These are phyloP conservation scores for Papilio xuthus DNA, from an alignment of 1,140 invertebrate species.

Conservation along the genomic window DNA sequence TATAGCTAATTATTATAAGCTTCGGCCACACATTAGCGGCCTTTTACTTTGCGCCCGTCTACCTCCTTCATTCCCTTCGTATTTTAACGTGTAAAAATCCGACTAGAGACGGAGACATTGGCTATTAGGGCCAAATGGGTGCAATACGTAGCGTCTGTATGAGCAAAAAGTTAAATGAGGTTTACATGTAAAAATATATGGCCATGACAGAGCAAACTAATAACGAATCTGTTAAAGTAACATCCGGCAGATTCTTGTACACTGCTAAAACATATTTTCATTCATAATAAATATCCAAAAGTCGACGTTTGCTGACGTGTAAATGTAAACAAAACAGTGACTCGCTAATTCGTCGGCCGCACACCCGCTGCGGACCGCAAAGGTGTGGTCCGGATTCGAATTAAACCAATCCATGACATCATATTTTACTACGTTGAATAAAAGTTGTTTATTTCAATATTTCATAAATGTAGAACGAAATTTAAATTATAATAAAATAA, in stretches of 20 bases:
- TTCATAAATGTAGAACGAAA: background rate
- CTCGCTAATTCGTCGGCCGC: conserved; percentile 63
- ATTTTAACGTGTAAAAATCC: too few relatives aligned
- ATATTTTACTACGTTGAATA: conserved; percentile 37
- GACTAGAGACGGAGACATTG: too few relatives aligned
- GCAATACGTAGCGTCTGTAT: too few relatives aligned
- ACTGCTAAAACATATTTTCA: conserved; percentile 6
- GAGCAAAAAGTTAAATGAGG: too few relatives aligned
- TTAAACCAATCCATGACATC: conserved; percentile 14
- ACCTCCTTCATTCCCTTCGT: too few relatives aligned
- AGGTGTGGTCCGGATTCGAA: conserved; percentile 55
- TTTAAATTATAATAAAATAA: background rate
- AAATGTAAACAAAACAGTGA: conserved; percentile 78
- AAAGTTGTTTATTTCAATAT: conserved; percentile 3
- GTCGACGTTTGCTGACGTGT: conserved; percentile 70
- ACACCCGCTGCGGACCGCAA: conserved; percentile 63
- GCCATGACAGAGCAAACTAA: background rate
- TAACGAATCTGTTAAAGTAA: background rate
- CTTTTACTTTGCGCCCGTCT: too few relatives aligned
- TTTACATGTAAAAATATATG: background rate
- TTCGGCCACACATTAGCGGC: too few relatives aligned
- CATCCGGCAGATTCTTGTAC: background rate
- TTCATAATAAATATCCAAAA: conserved; percentile 33
- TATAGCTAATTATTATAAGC: too few relatives aligned
- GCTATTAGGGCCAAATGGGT: too few relatives aligned